These are phyloP conservation scores for Orcinus orca DNA, from an alignment of 2,113 vertebrate genomes.

Conservation along the genomic window DNA sequence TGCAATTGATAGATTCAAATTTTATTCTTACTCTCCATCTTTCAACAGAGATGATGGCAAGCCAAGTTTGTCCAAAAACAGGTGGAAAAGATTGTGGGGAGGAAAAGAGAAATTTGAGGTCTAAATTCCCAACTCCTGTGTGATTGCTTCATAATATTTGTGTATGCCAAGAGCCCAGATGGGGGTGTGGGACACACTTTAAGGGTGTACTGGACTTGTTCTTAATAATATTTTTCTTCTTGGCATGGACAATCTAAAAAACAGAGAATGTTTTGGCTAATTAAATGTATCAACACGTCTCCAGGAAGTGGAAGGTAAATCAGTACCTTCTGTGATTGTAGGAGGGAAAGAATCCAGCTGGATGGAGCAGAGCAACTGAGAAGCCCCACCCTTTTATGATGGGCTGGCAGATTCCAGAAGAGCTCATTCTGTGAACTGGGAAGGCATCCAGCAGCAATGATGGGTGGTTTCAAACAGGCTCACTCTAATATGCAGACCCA, in stretches of 20 bases:
- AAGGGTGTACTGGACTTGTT: neutral
- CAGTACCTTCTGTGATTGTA: neutral
- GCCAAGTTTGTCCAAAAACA: neutral
- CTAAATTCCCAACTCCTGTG: neutral
- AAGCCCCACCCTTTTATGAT: neutral
- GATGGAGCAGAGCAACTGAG: neutral
- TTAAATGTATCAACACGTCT: neutral
- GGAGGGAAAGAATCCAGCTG: neutral
- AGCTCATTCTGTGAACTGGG: neutral
- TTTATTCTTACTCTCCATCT: neutral
- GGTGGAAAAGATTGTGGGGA: neutral
- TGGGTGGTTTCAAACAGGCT: neutral
- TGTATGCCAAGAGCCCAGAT: neutral
- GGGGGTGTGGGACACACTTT: neutral
- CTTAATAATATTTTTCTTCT: conserved; percentile 47
- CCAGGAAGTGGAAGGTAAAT: conserved; percentile 37
- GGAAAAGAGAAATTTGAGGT: neutral
- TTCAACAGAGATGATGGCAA: neutral
- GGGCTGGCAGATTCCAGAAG: neutral
- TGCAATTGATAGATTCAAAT: neutral
- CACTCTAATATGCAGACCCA: neutral
- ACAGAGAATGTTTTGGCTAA: neutral
- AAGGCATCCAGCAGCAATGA: neutral
- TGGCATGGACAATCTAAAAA: neutral
- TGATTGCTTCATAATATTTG: neutral